Conservation (phyloP, 2,113 vertebrate genomes). For the Oncorhynchus nerka region DNA sequence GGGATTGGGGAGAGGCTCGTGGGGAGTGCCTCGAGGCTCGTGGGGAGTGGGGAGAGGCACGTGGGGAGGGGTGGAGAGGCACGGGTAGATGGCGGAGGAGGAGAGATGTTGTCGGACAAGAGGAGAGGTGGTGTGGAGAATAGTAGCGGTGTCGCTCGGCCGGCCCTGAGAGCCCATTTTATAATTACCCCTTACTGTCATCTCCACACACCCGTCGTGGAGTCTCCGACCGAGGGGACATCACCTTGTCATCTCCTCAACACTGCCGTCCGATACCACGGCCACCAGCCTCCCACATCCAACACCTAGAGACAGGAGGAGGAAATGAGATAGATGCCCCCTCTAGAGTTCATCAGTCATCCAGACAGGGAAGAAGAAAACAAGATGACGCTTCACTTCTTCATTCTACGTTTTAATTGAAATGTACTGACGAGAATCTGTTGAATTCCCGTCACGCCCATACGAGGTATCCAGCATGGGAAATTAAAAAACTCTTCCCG, state of each 20-base stretch:
- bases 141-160: too few species aligned
- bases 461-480: neutral
- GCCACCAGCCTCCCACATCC: neutral
- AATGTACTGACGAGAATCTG: neutral
- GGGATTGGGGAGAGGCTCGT: too few species aligned
- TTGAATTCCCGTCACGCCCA: neutral
- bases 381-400: neutral
- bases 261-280: neutral
- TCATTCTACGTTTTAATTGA: neutral
- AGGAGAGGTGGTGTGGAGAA: neutral
- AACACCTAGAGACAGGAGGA: neutral
- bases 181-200: slow-evolving; percentile 31
- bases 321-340: slow-evolving; percentile 10
- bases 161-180: neutral
- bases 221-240: neutral
- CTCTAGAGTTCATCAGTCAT: slow-evolving; percentile 4
- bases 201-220: slow-evolving; percentile 9
- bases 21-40: too few species aligned
- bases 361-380: neutral
- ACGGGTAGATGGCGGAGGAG: too few species aligned
- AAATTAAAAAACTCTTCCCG: slow-evolving; percentile 1
- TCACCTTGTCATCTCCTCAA: slow-evolving; percentile 18
- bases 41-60: too few species aligned
- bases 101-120: too few species aligned
- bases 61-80: too few species aligned